These are phyloP conservation scores for Ptychochromis oligacanthus DNA, from an alignment of 2,113 vertebrate species.

Conservation along the genomic window DNA sequence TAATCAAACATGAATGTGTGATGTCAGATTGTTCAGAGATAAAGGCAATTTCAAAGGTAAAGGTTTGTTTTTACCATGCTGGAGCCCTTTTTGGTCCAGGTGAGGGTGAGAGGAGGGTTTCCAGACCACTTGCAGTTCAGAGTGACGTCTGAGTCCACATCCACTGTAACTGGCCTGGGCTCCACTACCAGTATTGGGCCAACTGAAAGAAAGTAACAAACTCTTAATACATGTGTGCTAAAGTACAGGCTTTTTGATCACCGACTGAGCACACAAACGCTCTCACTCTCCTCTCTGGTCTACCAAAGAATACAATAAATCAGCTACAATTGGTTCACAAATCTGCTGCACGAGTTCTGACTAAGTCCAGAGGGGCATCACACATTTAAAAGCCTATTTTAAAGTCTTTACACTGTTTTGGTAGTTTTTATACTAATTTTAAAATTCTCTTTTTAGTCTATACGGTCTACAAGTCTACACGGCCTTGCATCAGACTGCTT, in stretches of 20 bases:
- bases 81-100: conserved; percentile 97
- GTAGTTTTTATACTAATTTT: not conserved
- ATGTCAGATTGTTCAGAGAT: not conserved
- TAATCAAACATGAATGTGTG: not conserved
- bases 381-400: not conserved
- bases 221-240: too few species aligned
- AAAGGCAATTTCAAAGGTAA: not conserved
- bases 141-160: conserved; percentile 92
- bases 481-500: not conserved
- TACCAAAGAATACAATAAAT: too few species aligned
- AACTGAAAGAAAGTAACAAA: conserved; percentile 72
- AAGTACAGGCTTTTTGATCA: not conserved
- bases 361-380: not conserved
- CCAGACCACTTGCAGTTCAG: conserved; percentile 95
- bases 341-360: too few species aligned
- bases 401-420: not conserved
- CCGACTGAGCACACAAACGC: not conserved
- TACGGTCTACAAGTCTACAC: not conserved
- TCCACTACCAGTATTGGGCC: conserved; percentile 93
- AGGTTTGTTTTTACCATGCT: conserved; percentile 85
- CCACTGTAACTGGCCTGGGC: conserved; percentile 87
- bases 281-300: too few species aligned
- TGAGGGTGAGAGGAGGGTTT: conserved; percentile 94
- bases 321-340: too few species aligned
- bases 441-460: conserved; percentile 3